Base-by-base conservation (phyloP, 2,113 vertebrate species). In the Dermatemys mawii region DNA sequence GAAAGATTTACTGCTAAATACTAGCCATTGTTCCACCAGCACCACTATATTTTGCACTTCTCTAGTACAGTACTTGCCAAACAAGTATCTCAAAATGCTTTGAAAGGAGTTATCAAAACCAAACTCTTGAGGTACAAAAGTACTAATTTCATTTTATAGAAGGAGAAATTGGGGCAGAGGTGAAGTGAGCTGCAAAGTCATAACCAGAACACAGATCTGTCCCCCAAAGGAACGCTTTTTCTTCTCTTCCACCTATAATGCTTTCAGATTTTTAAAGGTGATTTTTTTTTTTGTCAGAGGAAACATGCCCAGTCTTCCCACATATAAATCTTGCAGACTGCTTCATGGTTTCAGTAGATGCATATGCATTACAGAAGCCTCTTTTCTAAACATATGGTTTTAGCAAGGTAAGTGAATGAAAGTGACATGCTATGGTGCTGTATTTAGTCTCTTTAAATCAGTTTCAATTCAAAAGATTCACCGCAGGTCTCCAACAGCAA, bases 131-230 rank as follows among this genome's bases (percentile, higher is more conserved):
- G 92, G 93, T 92, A 87, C 88, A 96, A 83, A 87, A 93, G 54
- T 29, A 76, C 80, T 95, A 90, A 94, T 86, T 16, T 7, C 94
- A 93, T 96, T 96, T 95, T 78, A 93, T 57, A 86, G 91, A 94
- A 83, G 86, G 94, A 88, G 92, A 75, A 81, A 88, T 90, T 81
- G 14, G 83, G 89, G 91, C 93, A 92, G 13, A 81, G 79, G 11
- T 85, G 92, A 87, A 92, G 86, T 86, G 81, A 13, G 49, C 85
- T 79, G 81, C 92, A 94, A 97, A 94, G 96, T 91, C 89, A 81
- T 87, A 90, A 96, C 93, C 92, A 91, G 89, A 93, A 95, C 85
- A 94, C 46, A 90, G 95, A 95, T 5, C 70, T 94, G 81, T 81
- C 93, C 89, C 82, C 32, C 32, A 67, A n/a, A 67, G 9, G 16